Percentiles rank a stretch among this genome's conserved stretches.
These are phyloP conservation scores for Lycaon pictus DNA, from an alignment of 2,113 vertebrate genomes.

Conservation along the genomic window DNA sequence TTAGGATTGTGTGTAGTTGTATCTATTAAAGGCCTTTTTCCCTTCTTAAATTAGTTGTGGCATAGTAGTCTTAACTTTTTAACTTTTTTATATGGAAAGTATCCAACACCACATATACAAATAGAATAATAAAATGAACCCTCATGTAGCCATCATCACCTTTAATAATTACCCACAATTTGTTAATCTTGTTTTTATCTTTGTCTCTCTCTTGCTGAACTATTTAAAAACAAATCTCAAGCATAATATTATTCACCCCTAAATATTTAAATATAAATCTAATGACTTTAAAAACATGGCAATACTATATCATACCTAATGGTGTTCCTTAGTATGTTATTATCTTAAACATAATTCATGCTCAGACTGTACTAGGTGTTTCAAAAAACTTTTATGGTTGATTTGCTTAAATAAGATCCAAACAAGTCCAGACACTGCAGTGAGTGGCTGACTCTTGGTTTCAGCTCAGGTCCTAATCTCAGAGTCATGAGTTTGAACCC, in stretches of 20 bases:
- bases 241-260: not conserved
- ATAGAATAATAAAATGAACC: not conserved
- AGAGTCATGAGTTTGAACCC: not conserved
- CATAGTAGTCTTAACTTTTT: not conserved
- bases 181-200: not conserved
- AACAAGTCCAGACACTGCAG: not conserved
- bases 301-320: not conserved
- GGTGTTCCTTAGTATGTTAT: not conserved
- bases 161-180: not conserved
- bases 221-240: not conserved
- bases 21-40: not conserved
- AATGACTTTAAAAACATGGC: not conserved
- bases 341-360: not conserved
- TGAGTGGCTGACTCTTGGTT: not conserved
- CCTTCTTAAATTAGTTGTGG: not conserved
- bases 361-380: conserved; percentile 7
- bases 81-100: not conserved
- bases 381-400: not conserved
- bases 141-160: not conserved
- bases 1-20: not conserved
- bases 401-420: conserved; percentile 41
- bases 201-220: not conserved
- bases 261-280: not conserved
- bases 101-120: not conserved
- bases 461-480: not conserved